A percentile compares a stretch with the other conserved stretches of the same genome.
These are phyloP conservation scores for Rhineura floridana DNA, from an alignment of 2,113 vertebrate species.

Conservation along the genomic window DNA sequence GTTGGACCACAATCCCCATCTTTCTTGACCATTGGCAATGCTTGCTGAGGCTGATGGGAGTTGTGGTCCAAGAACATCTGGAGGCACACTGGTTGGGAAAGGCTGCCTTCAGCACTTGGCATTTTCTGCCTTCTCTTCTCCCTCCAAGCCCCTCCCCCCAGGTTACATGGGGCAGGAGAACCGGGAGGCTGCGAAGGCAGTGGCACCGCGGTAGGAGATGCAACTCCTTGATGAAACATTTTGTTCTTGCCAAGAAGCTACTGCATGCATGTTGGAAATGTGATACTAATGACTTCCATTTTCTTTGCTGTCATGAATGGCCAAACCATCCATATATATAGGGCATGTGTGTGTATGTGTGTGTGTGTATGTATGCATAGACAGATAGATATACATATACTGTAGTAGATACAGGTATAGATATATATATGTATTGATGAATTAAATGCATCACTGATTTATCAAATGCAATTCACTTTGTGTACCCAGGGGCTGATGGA, in stretches of 20 bases:
- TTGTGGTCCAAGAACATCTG: too few relatives aligned
- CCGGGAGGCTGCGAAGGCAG: neutral
- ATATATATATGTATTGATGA: neutral
- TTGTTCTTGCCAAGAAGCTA: neutral
- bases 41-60: too few relatives aligned
- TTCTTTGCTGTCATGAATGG: neutral
- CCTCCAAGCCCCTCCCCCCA: neutral
- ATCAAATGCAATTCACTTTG: neutral
- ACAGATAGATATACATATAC: neutral
- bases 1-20: too few relatives aligned
- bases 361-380: too few relatives aligned
- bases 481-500: constrained; percentile 84
- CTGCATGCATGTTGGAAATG: neutral
- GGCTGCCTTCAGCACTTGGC: too few relatives aligned
- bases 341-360: too few relatives aligned
- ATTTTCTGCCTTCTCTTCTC: neutral
- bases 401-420: too few relatives aligned
- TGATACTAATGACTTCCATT: neutral
- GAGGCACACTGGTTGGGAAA: too few relatives aligned
- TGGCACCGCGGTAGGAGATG: neutral
- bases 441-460: neutral
- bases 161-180: neutral
- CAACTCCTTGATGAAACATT: neutral
- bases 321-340: neutral
- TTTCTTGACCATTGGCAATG: too few relatives aligned